These are phyloP conservation scores for Troides aeacus DNA, from an alignment of 2,888 invertebrate genomes.

Conservation along the genomic window DNA sequence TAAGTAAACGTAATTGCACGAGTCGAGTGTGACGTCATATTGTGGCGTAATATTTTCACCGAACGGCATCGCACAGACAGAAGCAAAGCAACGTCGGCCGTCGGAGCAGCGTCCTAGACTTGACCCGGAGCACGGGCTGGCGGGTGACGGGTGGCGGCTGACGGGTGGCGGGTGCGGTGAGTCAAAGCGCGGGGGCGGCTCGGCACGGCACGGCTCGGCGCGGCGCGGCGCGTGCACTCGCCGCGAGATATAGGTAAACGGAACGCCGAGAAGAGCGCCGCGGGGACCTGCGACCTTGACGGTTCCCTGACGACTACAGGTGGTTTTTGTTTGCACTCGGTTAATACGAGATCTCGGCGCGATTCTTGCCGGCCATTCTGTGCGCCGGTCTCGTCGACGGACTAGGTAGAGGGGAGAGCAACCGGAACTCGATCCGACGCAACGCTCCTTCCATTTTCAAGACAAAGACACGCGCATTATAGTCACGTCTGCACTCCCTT, in stretches of 20 bases:
- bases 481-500: conserved; percentile 15
- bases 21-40: conserved; percentile 3
- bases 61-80: conserved; percentile 16
- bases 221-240: conserved; percentile 66
- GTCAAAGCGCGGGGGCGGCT: conserved; percentile 58
- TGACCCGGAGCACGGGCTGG: conserved; percentile 48
- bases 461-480: conserved; percentile 33
- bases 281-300: conserved; percentile 76
- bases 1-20: background rate
- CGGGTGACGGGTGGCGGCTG: conserved; percentile 38
- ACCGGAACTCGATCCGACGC: conserved; percentile 62
- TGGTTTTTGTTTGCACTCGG: conserved; percentile 73
- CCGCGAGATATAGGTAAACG: conserved; percentile 79
- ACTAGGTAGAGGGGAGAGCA: conserved; percentile 49
- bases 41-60: conserved; percentile 23
- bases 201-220: conserved; percentile 52
- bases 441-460: conserved; percentile 46
- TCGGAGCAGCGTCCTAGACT: conserved; percentile 57
- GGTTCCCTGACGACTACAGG: conserved; percentile 76
- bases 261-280: conserved; percentile 69
- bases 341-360: conserved; percentile 57
- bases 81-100: conserved; percentile 36
- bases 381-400: conserved; percentile 40
- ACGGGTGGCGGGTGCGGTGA: conserved; percentile 37
- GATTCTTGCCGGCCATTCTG: conserved; percentile 53